Percentiles rank a stretch among this genome's conserved stretches.
Evolutionary conservation across 2,888 invertebrate species (phyloP).

Genomic region (Chrysolina oricalcia): DNA sequence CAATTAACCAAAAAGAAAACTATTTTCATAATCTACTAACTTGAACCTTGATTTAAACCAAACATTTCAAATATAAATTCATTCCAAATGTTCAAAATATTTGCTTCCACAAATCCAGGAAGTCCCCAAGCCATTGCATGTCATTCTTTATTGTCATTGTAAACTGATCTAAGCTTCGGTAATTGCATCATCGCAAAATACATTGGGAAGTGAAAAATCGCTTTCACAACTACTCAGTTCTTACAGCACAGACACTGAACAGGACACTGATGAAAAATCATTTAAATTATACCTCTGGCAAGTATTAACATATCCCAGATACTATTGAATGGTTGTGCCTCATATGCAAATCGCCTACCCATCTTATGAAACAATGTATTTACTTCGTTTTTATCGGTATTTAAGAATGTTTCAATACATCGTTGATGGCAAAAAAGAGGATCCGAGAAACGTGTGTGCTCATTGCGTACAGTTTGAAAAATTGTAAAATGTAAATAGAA

Average conservation of each 20-base stretch:
- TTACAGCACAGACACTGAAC: not conserved
- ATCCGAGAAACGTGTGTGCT: not conserved
- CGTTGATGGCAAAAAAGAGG: slow-evolving; percentile 38
- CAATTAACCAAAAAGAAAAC: no score
- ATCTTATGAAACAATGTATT: slow-evolving; percentile 45
- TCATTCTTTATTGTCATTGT: not conserved
- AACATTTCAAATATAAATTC: no score
- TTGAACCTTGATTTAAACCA: no score
- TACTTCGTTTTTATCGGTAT: slow-evolving; percentile 38
- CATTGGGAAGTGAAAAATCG: slow-evolving; percentile 10
- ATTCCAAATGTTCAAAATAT: no score
- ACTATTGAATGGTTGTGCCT: slow-evolving; percentile 32
- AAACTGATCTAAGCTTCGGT: not conserved
- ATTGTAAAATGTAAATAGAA: not conserved
- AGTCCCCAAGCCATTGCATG: not conserved
- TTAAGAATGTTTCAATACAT: slow-evolving; percentile 37
- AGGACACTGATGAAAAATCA: slow-evolving; percentile 18
- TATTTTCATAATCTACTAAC: no score
- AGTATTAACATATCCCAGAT: slow-evolving; percentile 28
- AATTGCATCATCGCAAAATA: not conserved
- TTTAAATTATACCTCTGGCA: slow-evolving; percentile 36
- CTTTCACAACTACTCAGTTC: slow-evolving; percentile 16
- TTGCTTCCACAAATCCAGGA: no score
- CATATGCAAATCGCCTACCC: slow-evolving; percentile 44
- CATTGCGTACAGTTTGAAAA: slow-evolving; percentile 6